phyloP scores from a whole-genome alignment of 2,888 invertebrate genomes.

The Oscheius sp. region DNA sequence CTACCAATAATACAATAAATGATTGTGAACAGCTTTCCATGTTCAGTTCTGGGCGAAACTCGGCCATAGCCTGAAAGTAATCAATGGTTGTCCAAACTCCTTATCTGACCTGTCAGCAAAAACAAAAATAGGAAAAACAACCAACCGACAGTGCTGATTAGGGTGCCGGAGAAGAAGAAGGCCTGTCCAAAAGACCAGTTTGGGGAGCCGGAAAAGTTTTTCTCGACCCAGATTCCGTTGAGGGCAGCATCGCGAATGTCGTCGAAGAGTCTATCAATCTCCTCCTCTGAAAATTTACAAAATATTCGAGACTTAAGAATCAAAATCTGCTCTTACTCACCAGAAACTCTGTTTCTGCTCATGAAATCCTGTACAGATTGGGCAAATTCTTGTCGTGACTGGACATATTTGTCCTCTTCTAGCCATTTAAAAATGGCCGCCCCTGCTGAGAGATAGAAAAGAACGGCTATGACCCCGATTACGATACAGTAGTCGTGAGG shows the following conservation, averaged over 20 bases:
- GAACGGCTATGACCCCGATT: constrained; percentile 21
- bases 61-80: constrained; percentile 84
- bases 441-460: constrained; percentile 80
- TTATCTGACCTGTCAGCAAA: not conserved
- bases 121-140: not conserved
- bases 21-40: constrained; percentile 89
- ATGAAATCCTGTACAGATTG: constrained; percentile 79
- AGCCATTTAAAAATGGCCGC: constrained; percentile 81
- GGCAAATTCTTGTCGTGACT: constrained; percentile 77
- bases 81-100: not conserved
- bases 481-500: constrained; percentile 32
- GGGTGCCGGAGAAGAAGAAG: constrained; percentile 87
- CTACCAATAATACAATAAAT: constrained; percentile 82
- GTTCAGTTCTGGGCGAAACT: constrained; percentile 86
- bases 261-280: constrained; percentile 63
- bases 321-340: constrained; percentile 25
- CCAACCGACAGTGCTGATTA: constrained; percentile 88
- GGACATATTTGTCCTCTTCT: constrained; percentile 78
- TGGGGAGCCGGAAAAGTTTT: constrained; percentile 84
- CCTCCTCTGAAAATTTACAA: constrained; percentile 52
- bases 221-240: constrained; percentile 78
- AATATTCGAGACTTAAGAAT: no score
- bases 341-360: constrained; percentile 76
- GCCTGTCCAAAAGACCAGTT: constrained; percentile 93
- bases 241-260: constrained; percentile 66